phyloP scores from a whole-genome alignment of 2,113 vertebrate genomes.

The Rutilus rutilus region DNA sequence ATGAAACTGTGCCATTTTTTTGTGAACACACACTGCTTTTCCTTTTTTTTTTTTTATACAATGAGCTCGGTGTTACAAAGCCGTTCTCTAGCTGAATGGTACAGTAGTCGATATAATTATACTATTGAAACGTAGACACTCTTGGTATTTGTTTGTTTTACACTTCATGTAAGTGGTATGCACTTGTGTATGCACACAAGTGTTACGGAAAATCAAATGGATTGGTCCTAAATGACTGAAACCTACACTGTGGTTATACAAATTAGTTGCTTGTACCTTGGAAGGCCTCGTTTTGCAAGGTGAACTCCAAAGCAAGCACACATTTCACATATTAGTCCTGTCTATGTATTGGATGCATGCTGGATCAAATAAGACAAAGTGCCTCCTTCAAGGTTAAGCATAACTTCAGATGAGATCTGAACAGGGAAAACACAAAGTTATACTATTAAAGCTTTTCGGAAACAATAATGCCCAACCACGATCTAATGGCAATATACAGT shows the following conservation, averaged over 20 bases:
- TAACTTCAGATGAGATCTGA: constrained; percentile 2
- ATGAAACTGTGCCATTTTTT: constrained; percentile 42
- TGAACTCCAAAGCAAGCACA: constrained; percentile 25
- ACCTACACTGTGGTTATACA: constrained; percentile 22
- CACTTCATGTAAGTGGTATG: constrained; percentile 27
- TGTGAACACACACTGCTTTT: constrained; percentile 27
- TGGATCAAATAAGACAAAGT: constrained; percentile 44
- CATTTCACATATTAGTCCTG: constrained; percentile 42
- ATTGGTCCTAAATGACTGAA: constrained; percentile 5
- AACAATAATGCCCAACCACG: neutral
- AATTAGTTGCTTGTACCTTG: constrained; percentile 25
- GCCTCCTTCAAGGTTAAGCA: constrained; percentile 19
- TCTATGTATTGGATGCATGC: neutral
- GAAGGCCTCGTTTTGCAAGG: constrained; percentile 36
- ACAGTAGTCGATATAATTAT: constrained; percentile 22
- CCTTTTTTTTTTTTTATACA: constrained; percentile 35
- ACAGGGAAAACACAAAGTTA: neutral
- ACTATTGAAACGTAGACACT: neutral
- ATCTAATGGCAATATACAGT: constrained; percentile 11
- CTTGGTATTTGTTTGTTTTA: constrained; percentile 29
- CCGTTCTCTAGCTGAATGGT: neutral
- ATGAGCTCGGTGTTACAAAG: neutral
- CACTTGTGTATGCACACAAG: constrained; percentile 1
- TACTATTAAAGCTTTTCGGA: neutral
- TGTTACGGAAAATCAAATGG: constrained; percentile 21